Conservation (phyloP, 2,113 vertebrate genomes). For the Carollia perspicillata region DNA sequence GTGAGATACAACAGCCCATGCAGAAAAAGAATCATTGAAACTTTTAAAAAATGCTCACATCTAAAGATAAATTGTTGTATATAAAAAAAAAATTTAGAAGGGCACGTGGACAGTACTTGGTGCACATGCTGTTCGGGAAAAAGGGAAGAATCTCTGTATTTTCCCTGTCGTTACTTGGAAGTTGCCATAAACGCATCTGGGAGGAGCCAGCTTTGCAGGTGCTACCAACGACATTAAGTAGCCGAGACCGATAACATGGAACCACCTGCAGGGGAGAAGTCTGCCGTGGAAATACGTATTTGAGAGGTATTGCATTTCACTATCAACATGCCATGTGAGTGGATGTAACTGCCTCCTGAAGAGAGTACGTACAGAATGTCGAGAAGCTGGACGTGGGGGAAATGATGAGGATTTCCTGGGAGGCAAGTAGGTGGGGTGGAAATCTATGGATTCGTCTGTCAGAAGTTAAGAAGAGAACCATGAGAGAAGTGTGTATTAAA, state of each 20-base stretch:
- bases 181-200: neutral
- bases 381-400: neutral
- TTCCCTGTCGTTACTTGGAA: neutral
- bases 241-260: neutral
- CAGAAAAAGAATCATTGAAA: neutral
- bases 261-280: neutral
- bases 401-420: neutral
- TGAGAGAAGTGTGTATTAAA: neutral
- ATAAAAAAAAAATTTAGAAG: neutral
- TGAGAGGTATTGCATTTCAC: neutral
- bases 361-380: neutral
- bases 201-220: neutral
- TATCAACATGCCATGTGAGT: neutral
- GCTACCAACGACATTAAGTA: neutral
- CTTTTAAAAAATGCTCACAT: neutral
- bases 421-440: neutral
- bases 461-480: neutral
- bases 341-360: neutral
- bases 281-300: neutral
- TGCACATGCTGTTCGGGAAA: neutral
- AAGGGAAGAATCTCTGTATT: neutral
- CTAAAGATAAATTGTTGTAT: neutral
- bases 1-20: neutral
- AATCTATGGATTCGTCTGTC: neutral
- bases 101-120: neutral